phyloP scores from a whole-genome alignment of 2,888 invertebrate species.

The Oscheius sp. region DNA sequence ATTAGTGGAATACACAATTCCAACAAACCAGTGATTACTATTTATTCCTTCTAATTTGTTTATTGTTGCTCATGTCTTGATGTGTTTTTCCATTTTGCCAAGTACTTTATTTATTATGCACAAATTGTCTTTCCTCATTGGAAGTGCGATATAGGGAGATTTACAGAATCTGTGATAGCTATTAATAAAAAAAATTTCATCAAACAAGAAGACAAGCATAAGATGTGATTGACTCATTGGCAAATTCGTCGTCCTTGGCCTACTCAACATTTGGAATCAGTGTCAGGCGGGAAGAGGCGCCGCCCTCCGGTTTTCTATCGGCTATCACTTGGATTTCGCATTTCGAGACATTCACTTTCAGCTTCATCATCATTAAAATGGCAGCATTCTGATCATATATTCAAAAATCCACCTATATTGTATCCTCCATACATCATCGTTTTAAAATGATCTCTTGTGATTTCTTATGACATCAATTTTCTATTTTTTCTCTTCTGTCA shows the following conservation, averaged over 20 bases:
- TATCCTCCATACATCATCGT: too few relatives aligned
- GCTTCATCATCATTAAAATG: too few relatives aligned
- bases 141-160: neutral
- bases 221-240: conserved; percentile 14
- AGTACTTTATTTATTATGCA: conserved; percentile 10
- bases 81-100: neutral
- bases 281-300: conserved; percentile 13
- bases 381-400: too few relatives aligned
- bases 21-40: neutral
- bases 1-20: too few relatives aligned
- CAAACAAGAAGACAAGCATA: neutral
- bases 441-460: too few relatives aligned
- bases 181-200: neutral
- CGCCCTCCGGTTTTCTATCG: conserved; percentile 9
- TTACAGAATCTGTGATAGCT: conserved; percentile 5
- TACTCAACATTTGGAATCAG: conserved; percentile 28
- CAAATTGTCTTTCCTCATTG: neutral
- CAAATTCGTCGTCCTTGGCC: conserved; percentile 15
- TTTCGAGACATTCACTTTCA: neutral
- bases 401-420: too few relatives aligned
- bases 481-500: too few relatives aligned
- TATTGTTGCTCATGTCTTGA: conserved; percentile 1
- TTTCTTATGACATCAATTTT: too few relatives aligned
- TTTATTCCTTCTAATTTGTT: neutral
- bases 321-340: neutral